A percentile compares a stretch with the other conserved stretches of the same genome.
Conservation (phyloP, 1,140 invertebrate genomes). For the Psix sp. region DNA sequence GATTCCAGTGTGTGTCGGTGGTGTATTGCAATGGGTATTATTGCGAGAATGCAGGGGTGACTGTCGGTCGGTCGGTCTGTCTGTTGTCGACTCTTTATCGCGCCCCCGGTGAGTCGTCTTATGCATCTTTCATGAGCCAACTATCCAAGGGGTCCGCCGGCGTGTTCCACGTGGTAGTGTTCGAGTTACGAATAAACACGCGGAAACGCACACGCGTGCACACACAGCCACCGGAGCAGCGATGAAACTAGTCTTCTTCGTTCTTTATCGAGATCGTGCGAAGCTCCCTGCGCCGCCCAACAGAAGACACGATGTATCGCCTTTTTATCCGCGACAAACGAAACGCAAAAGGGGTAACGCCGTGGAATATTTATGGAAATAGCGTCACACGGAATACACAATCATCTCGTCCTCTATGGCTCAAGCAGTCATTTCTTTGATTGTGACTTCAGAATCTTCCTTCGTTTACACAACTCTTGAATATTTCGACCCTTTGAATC, state of each 20-base stretch:
- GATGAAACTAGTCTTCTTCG: slow-evolving; percentile 50
- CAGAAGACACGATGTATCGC: slow-evolving; percentile 51
- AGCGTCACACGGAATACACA: slow-evolving; percentile 39
- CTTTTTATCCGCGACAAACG: slow-evolving; percentile 51
- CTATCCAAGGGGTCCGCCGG: slow-evolving; percentile 75
- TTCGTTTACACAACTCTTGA: not conserved
- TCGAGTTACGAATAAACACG: slow-evolving; percentile 57
- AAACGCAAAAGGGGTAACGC: slow-evolving; percentile 53
- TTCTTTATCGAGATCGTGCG: slow-evolving; percentile 61
- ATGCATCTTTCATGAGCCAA: slow-evolving; percentile 78
- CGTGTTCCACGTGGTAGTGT: slow-evolving; percentile 60
- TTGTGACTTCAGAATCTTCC: slow-evolving; percentile 18
- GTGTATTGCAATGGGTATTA: slow-evolving; percentile 76
- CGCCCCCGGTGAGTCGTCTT: slow-evolving; percentile 78
- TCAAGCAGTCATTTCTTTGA: slow-evolving; percentile 8
- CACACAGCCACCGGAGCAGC: slow-evolving; percentile 45
- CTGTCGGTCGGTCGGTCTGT: slow-evolving; percentile 77
- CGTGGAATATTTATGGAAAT: slow-evolving; percentile 56
- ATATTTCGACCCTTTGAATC: not conserved
- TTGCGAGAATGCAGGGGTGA: slow-evolving; percentile 72
- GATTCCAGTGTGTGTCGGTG: slow-evolving; percentile 43
- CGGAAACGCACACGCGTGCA: slow-evolving; percentile 58
- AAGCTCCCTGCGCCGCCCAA: slow-evolving; percentile 23
- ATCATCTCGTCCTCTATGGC: slow-evolving; percentile 20
- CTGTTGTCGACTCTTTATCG: slow-evolving; percentile 79